Base-by-base conservation (phyloP, 2,888 invertebrate genomes). In the Mycalesis mineus region DNA sequence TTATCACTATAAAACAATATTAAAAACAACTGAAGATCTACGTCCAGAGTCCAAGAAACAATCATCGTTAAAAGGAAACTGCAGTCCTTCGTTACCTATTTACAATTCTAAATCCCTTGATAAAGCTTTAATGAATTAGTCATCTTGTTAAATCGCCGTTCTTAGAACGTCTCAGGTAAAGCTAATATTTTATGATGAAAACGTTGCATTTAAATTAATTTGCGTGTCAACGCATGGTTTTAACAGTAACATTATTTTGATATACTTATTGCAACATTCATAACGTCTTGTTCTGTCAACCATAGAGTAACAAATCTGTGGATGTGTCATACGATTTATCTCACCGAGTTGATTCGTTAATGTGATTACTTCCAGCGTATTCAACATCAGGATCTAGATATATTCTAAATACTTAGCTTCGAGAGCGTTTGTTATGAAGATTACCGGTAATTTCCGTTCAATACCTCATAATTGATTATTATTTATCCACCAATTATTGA, bases 311-410 rank as follows among this genome's bases (percentile, higher is more conserved):
- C 73, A 70, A 73, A 77, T 77, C 75, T 75, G 79, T 76, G 81
- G 77, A 76, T 69, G 73, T 78, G 77, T 75, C 74, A 72, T 69
- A 60, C 72, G 70, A 84, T 85, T 81, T 82, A 84, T 85, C 81
- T 79, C 77, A 72, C 76, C 77, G 71, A 71, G 73, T 78, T 82
- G 80, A 85, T 84, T 78, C 78, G 81, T 82, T 75, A 71, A 55
- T 55, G 73, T 82, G 84, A 84, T 80, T 84, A 79, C 82, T 79
- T 65, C 70, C 65, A 55, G 47, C n/a, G n/a, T n/a, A n/a, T n/a
- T n/a, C n/a, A n/a, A n/a, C n/a, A n/a, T n/a, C n/a, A n/a, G n/a
- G n/a, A n/a, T n/a, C n/a, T 7, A 29, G 17, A 36, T 28, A 61
- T 42, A 11, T 42, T 28, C 28, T 22, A 11, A 44, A 28, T 36